Evolutionary conservation across 2,113 vertebrate genomes (phyloP), one percentile per base, ranked within the genome.

Genomic region (Melanerpes aurifrons): DNA sequence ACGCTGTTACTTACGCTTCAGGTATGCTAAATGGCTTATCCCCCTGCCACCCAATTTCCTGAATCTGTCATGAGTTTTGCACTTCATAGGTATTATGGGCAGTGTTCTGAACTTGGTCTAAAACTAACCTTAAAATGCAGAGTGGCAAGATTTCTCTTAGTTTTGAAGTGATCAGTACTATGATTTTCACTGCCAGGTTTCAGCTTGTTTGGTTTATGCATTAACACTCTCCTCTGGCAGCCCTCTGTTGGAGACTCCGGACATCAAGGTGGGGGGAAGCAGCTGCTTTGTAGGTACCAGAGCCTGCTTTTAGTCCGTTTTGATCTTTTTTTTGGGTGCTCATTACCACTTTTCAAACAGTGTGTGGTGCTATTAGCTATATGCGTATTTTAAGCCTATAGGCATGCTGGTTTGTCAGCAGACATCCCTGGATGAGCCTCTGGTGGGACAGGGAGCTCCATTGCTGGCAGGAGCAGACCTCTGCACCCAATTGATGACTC

Each of bases 171-270:
- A 21, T 83, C 3, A 4, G 47, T 68, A 68, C 14, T 19, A 35
- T 43, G 67, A 12, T 61, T 29, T 89, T 86, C 77, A n/a, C 0
- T 68, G 32, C 20, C 53, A 25, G 5, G 4, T 66, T 88, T 88
- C 54, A 37, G 26, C 4, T 0, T 19, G 17, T 53, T 16, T 11
- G 7, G 12, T 73, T 87, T 80, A 26, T 71, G 14, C 25, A 19
- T 89, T 61, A 26, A 12, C 0, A 1, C 9, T 63, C 5, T 61
- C 9, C 37, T 61, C 31, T 0, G 0, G 45, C 48, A 68, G 35
- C 18, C 37, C 26, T 58, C 35, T 57, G 29, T 13, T 21, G 31
- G 57, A 58, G 12, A 21, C 18, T 82, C 9, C 32, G 62, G 12
- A 45, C 26, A 12, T 8, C 3, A 1, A 26, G 47, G 24, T 62